Conservation (phyloP, 2,113 vertebrate species). For the Cichladusa arquata region DNA sequence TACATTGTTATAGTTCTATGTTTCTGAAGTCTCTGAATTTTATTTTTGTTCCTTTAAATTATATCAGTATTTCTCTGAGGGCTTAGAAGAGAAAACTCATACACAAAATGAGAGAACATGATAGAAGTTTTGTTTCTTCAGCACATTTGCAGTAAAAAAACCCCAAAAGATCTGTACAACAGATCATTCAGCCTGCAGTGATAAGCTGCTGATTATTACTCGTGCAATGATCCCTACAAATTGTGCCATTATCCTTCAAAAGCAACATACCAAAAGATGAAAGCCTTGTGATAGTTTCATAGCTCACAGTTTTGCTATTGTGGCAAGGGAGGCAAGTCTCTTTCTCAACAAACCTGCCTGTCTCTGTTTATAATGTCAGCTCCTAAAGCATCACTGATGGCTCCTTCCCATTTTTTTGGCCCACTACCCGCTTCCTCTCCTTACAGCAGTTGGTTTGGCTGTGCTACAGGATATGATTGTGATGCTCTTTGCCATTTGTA, state of each 20-base stretch:
- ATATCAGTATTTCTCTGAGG: neutral
- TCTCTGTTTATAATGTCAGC: neutral
- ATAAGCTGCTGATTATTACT: neutral
- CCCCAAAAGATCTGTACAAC: neutral
- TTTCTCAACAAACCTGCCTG: neutral
- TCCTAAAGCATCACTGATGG: neutral
- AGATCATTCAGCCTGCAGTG: neutral
- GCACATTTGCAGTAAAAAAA: neutral
- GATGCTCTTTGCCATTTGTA: neutral
- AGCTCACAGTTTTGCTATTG: neutral
- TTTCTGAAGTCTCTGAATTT: neutral
- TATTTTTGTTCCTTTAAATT: neutral
- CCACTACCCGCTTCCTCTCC: neutral
- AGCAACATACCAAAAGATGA: neutral
- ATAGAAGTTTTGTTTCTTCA: neutral
- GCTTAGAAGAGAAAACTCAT: neutral
- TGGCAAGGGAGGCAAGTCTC: neutral
- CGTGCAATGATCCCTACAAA: neutral
- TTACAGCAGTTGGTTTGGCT: neutral
- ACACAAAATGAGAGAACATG: neutral
- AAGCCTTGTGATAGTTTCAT: neutral
- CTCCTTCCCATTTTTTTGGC: neutral
- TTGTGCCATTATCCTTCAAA: neutral
- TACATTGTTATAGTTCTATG: neutral
- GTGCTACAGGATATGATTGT: accelerated